Evolutionary conservation across 2,113 vertebrate genomes (phyloP), one percentile per base, ranked within the genome.

Genomic region (Setophaga kirtlandii): DNA sequence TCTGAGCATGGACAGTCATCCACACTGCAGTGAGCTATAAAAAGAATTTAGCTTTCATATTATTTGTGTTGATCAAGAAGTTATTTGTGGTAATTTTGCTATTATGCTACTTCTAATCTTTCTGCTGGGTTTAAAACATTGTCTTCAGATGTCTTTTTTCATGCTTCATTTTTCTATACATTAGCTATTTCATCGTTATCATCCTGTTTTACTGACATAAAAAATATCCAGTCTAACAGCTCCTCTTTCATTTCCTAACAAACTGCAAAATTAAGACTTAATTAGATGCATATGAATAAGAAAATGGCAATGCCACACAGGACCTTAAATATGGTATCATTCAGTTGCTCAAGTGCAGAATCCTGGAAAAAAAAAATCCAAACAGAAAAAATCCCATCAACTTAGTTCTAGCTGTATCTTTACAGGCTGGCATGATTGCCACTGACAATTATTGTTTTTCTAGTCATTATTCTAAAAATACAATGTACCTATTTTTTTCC

Each of bases 191-290:
- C 86, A 44, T 50, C 3, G 1, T 35, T 79, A 75, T 79, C 74
- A 93, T 83, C 64, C 78, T 90, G n/a, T 87, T 96, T 95, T 94
- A 91, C 62, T 92, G 60, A 86, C 76, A 69, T 27, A 63, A 91
- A 97, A 95, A 93, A 96, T 70, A 94, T 52, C 46, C 41, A 94
- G 85, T 78, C 58, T 88, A 97, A 91, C 73, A 96, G 69, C 70
- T 69, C 89, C 96, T 97, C 89, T 97, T 98, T 97, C 87, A 96
- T 96, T 97, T 95, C 81, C 83, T 85, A 96, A 96, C 0, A 15
- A 96, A 94, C 69, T 42, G 76, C 70, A 96, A 94, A 97, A 97
- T 98, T 98, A 98, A 95, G 95, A 92, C 95, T 97, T 98, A 98
- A 98, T 98, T 97, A 95, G 89, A 97, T 93, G 94, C 63, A 27